Conservation (phyloP, 2,888 invertebrate species). For the Chymomyza fuscimana region DNA sequence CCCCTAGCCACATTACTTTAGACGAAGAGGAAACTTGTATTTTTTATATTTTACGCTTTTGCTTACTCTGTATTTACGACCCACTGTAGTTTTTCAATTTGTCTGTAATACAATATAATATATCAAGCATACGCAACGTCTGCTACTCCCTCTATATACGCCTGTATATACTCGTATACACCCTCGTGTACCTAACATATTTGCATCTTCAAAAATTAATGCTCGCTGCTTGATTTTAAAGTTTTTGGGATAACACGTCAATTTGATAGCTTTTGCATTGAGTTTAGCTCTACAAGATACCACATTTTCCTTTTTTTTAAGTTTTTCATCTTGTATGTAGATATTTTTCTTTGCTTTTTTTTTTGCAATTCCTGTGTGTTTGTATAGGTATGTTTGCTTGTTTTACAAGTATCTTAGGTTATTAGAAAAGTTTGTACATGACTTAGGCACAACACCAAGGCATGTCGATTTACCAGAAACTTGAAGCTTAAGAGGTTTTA, state of each 20-base stretch:
- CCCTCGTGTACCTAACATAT: neutral
- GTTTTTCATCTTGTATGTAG: neutral
- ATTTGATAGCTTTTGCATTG: neutral
- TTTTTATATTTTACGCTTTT: conserved; percentile 34
- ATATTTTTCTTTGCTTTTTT: neutral
- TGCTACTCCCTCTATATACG: neutral
- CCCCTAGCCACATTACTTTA: neutral
- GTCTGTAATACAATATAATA: conserved; percentile 51
- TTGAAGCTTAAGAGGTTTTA: neutral
- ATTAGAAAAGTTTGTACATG: conserved; percentile 52
- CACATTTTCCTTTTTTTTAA: neutral
- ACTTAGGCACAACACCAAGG: neutral
- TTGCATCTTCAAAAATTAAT: neutral
- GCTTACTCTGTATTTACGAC: conserved; percentile 5
- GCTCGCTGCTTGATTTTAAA: neutral
- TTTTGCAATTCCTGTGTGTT: neutral
- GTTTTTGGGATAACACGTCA: conserved; percentile 1
- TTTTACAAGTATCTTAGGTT: conserved; percentile 56
- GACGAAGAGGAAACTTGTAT: neutral
- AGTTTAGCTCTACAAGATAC: neutral
- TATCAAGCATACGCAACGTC: conserved; percentile 46
- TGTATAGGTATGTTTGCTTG: conserved; percentile 6
- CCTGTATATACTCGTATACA: neutral
- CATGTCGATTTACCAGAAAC: neutral
- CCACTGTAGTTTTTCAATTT: conserved; percentile 55